Percentiles rank a stretch among this genome's conserved stretches.
Conservation (phyloP, 2,113 vertebrate genomes). For the Microtus pennsylvanicus region DNA sequence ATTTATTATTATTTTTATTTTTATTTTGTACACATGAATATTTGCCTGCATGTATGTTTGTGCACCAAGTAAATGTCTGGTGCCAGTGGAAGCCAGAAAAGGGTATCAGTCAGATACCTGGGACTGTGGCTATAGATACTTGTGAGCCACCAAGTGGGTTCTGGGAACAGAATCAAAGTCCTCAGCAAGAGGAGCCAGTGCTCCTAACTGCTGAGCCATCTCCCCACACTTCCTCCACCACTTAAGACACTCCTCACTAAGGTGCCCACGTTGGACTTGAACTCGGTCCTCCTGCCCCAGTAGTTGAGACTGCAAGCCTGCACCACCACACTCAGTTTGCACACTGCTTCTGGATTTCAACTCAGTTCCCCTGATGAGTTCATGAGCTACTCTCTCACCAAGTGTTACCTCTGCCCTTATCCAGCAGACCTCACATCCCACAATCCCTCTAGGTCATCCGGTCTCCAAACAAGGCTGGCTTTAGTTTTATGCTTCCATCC, state of each 20-base stretch:
- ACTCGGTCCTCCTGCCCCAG: background rate
- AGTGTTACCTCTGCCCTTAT: background rate
- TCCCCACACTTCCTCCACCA: background rate
- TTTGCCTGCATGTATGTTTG: background rate
- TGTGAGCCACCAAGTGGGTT: background rate
- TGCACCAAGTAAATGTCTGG: background rate
- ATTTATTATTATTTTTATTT: background rate
- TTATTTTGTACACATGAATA: background rate
- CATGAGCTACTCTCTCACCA: background rate
- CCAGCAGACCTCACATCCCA: background rate
- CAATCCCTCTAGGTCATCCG: background rate
- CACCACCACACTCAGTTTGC: background rate
- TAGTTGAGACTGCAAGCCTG: background rate
- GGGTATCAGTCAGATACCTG: too few relatives aligned
- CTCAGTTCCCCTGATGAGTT: background rate
- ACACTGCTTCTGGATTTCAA: background rate
- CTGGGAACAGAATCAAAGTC: background rate
- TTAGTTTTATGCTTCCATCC: background rate
- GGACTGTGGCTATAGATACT: background rate
- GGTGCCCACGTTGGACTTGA: background rate
- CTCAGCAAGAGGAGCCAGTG: background rate
- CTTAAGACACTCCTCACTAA: background rate
- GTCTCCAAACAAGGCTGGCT: background rate
- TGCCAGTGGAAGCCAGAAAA: background rate
- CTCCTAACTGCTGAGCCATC: background rate